Conservation (phyloP, 2,797 vertebrate genomes). For the Lophotriccus pileatus region DNA sequence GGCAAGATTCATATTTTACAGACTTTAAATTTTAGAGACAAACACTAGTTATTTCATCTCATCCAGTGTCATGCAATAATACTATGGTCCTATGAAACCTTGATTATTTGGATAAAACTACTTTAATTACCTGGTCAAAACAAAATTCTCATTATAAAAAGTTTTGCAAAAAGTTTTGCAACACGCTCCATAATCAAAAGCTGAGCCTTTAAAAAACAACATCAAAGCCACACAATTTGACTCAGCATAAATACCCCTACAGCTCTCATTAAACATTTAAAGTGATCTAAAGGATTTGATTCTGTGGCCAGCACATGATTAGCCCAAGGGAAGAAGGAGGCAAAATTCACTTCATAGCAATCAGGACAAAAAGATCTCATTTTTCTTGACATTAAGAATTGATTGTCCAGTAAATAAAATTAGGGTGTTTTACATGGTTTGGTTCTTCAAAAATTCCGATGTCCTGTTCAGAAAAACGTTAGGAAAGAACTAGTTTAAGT, state of each 20-base stretch:
- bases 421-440: neutral
- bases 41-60: neutral
- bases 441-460: neutral
- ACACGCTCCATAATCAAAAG: neutral
- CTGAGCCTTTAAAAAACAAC: neutral
- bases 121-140: neutral
- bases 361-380: neutral
- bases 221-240: neutral
- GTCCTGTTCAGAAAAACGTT: neutral
- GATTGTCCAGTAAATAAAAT: neutral
- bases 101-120: neutral
- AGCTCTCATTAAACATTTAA: neutral
- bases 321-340: neutral
- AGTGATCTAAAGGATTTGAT: neutral
- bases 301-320: neutral
- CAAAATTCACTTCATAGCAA: neutral
- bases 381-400: neutral
- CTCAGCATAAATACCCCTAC: neutral
- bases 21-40: neutral
- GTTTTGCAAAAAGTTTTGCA: neutral
- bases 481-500: neutral
- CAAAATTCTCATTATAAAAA: neutral
- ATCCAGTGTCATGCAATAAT: neutral
- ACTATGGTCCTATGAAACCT: neutral
- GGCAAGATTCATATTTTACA: neutral